Conservation (phyloP, 2,888 invertebrate species). For the Gastrophysa polygoni region DNA sequence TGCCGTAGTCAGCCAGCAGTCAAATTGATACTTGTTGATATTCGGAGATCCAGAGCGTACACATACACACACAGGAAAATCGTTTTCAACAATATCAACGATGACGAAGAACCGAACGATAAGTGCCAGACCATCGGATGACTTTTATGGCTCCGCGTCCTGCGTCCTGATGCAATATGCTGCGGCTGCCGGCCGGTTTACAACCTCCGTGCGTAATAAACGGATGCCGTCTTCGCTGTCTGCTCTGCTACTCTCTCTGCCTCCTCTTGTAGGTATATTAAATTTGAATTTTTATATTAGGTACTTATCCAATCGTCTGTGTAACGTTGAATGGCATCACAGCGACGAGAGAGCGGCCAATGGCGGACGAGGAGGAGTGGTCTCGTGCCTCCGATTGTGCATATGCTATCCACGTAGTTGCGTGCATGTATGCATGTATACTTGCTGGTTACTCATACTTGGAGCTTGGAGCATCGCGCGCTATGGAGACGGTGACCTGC, state of each 20-base stretch:
- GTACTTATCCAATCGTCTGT: constrained; percentile 58
- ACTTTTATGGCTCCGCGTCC: not conserved
- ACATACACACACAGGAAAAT: too few species aligned
- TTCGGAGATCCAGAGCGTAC: too few species aligned
- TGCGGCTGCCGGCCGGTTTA: not conserved
- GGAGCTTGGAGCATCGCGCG: not conserved
- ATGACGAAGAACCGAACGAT: not conserved
- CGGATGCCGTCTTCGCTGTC: constrained; percentile 7
- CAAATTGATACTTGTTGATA: too few species aligned
- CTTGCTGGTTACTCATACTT: not conserved
- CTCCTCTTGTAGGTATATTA: constrained; percentile 49
- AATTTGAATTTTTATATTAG: constrained; percentile 59
- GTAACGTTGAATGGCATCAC: constrained; percentile 54
- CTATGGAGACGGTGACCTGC: too few species aligned
- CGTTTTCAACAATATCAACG: not conserved
- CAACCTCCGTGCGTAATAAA: constrained; percentile 19
- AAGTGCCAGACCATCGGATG: not conserved
- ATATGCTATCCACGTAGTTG: constrained; percentile 55
- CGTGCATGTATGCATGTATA: constrained; percentile 39
- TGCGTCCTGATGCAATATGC: not conserved
- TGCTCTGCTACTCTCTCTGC: constrained; percentile 11
- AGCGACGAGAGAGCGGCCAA: constrained; percentile 51
- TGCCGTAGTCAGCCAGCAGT: too few species aligned
- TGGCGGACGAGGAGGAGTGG: constrained; percentile 53
- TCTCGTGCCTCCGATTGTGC: constrained; percentile 56